Evolutionary conservation across 1,140 invertebrate genomes (phyloP), one percentile per base, ranked within the genome.

Genomic region (Drosophila sturtevanti): DNA sequence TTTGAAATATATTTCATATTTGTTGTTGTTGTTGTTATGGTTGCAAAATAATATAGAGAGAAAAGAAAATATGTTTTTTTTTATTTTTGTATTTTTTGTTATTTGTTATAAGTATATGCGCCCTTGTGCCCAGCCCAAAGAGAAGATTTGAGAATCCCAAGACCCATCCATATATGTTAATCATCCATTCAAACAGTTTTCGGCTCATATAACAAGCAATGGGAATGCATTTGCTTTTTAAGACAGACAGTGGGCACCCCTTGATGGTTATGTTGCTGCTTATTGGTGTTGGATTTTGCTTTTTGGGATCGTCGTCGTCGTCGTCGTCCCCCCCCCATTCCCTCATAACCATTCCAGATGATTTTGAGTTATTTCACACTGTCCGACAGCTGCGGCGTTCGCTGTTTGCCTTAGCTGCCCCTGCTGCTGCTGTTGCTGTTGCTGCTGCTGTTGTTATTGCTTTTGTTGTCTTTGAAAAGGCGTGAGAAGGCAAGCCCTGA

Each of bases 101-200:
- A 62, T 35, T 60, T 72, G 16, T 58, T 48, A 31, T 31, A n/a
- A n/a, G n/a, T n/a, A n/a, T n/a, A n/a, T n/a, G n/a, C n/a, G 10
- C 24, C 61, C 68, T 63, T 51, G 37, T 38, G 41, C 41, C 41
- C 41, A 48, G 18, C 41, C 41, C 41, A 48, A 48, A 48, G 41
- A 48, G 7, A 16, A 48, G 16, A 48, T 48, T 48, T 18, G 16
- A 48, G 16, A 38, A 16, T 48, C 41, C 16, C 18, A 48, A 48
- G 41, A 48, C 61, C 67, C 74, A 77, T 77, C 67, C 67, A 77
- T 72, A 70, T 86, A 86, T 86, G 81, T 81, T 86, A 86, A 86
- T 81, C 74, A 86, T 60, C 70, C 70, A 78, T 81, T 72, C 70
- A 86, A 86, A 86, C 68, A 82, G 60, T 72, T 85, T 68, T 68